Evolutionary conservation across 2,113 vertebrate genomes (phyloP), one percentile per base, ranked within the genome.

Genomic region (Lepus timidus): DNA sequence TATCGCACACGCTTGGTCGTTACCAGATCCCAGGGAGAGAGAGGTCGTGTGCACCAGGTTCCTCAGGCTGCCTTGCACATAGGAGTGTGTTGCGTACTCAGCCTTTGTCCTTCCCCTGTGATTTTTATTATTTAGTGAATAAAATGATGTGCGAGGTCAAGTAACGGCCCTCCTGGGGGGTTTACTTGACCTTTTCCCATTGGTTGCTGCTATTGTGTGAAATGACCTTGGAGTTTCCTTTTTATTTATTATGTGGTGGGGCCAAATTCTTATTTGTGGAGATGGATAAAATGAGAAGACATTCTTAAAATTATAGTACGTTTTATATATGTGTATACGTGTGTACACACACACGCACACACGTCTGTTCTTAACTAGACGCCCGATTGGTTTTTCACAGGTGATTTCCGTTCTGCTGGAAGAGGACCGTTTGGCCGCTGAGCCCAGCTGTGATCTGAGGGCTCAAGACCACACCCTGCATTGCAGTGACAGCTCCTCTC

Each of bases 321-420:
- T 44, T 8, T 44, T 44, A 44, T 44, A 44, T 44, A 7, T 44
- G 44, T 44, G 7, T 44, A 7, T 44, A 44, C 6, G 44, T 44
- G 44, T 44, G 36, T 36, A 36, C 36, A 36, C 36, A 14, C 6
- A 1, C 44, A 44, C 44, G 7, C 6, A 88, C 83, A 91, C 23
- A 39, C 90, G 62, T 76, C 87, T 93, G 58, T 83, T 93, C 97
- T 90, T 85, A 23, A 11, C 22, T 95, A 89, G 94, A 88, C 68
- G 93, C 22, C 74, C 58, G 64, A n/a, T 82, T 90, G 97, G 31
- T 97, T 80, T 97, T 96, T 97, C 93, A 86, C 97, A 99, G 99
- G 99, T 99, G 96, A 98, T 99, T 85, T 98, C 99, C 14, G 99
- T 99, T 88, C 98, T 99, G 90, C 96, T 99, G 94, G 99, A 99